Base-by-base conservation (phyloP, 2,888 invertebrate species). In the Hypomecis punctinalis region DNA sequence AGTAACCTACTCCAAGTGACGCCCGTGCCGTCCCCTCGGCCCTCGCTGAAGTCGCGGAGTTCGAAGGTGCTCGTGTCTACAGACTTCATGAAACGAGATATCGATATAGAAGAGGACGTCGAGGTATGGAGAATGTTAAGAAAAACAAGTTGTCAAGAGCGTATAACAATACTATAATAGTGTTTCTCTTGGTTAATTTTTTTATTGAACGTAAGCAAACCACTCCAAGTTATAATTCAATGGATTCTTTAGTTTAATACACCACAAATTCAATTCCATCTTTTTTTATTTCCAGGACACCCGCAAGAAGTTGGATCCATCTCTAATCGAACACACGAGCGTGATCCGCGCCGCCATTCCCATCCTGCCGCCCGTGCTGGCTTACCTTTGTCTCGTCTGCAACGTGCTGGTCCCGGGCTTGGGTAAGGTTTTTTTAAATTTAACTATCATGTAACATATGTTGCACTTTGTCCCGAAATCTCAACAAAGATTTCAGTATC, bases 271-370 rank as follows among this genome's bases (percentile, higher is more conserved):
- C 40, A 13, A 3, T 46, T 13, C 8, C 4, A 5, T 1, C 9
- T 11, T 23, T 3, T n/a, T 2, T 7, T 51, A 13, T 0, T 80
- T 81, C 0, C 86, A 97, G 97, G 97, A 97, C 72, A 95, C 94
- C 0, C 94, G 95, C 70, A 95, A 96, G 59, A 97, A 97, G 83
- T 90, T 97, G 71, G 97, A 97, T 77, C 92, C 95, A 0, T 95
- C 96, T 35, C 90, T 97, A 68, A 96, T 97, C 13, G 97, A 97
- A 78, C 96, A 97, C 83, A 95, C 95, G 66, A 98, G 98, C 1
- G 94, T 97, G 81, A 98, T 99, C 95, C 96, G 97, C 74, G 97
- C 96, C 35, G 98, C 98, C 39, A 97, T 99, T 72, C 99, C 99
- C 0, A 96, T 98, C 69, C 93, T 99, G 81, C 98, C 99, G 0